phyloP scores from a whole-genome alignment of 2,113 vertebrate genomes.

The Kryptolebias marmoratus region DNA sequence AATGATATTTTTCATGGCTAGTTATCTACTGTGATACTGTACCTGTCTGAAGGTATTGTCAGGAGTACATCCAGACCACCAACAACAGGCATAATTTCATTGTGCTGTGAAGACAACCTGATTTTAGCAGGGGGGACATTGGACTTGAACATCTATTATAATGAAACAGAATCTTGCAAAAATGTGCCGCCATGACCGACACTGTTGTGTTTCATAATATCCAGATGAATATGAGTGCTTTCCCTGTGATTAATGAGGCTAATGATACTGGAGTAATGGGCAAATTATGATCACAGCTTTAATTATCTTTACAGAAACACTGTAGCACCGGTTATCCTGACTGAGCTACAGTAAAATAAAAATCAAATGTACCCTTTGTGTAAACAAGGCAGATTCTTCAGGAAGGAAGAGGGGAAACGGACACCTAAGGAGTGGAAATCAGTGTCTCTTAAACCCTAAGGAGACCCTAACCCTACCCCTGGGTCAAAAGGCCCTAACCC shows the following conservation, averaged over 20 bases:
- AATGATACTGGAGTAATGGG: background rate
- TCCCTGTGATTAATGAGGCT: no score
- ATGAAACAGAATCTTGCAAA: background rate
- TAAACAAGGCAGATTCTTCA: background rate
- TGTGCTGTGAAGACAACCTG: constrained; percentile 1
- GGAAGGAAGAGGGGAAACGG: background rate
- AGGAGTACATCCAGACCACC: constrained; percentile 51
- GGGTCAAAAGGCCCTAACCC: no score
- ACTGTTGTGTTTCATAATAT: background rate
- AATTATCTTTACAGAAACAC: background rate
- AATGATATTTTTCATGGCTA: constrained; percentile 25
- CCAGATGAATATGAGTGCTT: no score
- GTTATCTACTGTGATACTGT: constrained; percentile 30
- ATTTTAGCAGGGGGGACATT: constrained; percentile 1
- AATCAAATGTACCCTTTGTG: background rate
- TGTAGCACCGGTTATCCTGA: background rate
- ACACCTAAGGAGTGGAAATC: background rate
- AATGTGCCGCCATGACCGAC: background rate
- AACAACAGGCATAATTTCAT: constrained; percentile 26
- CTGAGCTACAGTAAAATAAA: background rate
- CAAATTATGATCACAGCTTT: no score
- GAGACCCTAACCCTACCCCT: no score
- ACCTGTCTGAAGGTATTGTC: constrained; percentile 52
- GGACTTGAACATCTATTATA: constrained; percentile 4
- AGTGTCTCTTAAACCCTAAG: no score